Evolutionary conservation across 2,113 vertebrate species (phyloP), one percentile per base, ranked within the genome.

Genomic region (Sceloporus undulatus): DNA sequence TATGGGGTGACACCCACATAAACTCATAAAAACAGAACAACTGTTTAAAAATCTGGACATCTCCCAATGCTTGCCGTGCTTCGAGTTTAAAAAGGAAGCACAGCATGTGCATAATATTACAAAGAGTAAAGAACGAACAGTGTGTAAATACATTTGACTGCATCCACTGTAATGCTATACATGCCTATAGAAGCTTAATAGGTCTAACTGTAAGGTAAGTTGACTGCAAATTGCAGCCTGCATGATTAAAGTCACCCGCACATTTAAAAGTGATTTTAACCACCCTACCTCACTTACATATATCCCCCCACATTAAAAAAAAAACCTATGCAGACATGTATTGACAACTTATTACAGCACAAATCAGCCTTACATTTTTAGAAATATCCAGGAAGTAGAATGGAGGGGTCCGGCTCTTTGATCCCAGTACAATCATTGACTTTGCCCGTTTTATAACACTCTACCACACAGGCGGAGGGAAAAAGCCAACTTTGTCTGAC

Each of bases 401-500:
- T 19, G 25, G 6, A 34, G 13, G 18, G 16, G 6, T n/a, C 62
- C 48, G 82, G 65, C 25, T 68, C 13, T 34, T 65, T 65, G 16
- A 27, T 76, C 21, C 85, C 40, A 27, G n/a, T 42, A 85, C 78
- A 66, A 38, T 54, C 42, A 59, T 68, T 56, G 70, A 23, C 23
- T 86, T 82, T 70, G 71, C 42, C 65, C n/a, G 52, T 42, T 78
- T 86, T 86, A 68, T 0, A 79, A 68, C 76, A 62, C 59, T 62
- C 59, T 62, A 13, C 79, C 75, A 78, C 56, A 70, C 29, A 2
- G 59, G 29, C 23, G 10, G 74, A 42, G 23, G 27, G 77, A 14
- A 27, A 76, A 38, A 14, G 42, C 38, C n/a, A 92, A 79, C 89
- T 89, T 85, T 89, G 92, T 93, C 78, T 86, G 84, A 77, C 84